phyloP scores from a whole-genome alignment of 2,888 invertebrate species.

The Sussaba pulchella region DNA sequence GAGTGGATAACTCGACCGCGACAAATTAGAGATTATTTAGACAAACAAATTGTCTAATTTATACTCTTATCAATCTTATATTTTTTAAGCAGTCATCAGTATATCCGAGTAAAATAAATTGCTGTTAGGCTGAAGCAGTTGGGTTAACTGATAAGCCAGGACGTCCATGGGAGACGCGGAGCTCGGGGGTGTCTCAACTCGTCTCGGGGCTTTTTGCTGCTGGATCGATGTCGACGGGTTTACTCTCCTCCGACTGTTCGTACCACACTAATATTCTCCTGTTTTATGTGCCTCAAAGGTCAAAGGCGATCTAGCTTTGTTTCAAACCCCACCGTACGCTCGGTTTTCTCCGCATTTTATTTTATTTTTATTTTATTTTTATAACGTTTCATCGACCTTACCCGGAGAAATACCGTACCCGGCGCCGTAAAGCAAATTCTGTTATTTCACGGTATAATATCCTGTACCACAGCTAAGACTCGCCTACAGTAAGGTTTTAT shows the following conservation, averaged over 20 bases:
- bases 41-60: no score
- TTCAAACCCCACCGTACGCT: conserved; percentile 12
- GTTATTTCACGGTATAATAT: conserved; percentile 3
- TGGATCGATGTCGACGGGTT: conserved; percentile 34
- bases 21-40: no score
- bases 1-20: background rate
- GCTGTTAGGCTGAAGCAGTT: conserved; percentile 13
- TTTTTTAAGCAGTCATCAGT: no score
- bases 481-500: conserved; percentile 32
- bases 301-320: conserved; percentile 52
- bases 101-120: no score
- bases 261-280: conserved; percentile 37
- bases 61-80: no score
- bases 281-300: conserved; percentile 59
- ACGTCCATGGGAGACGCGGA: background rate
- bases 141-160: background rate
- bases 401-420: conserved; percentile 23
- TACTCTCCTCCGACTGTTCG: conserved; percentile 14
- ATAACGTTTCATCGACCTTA: conserved; percentile 38
- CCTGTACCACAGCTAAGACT: background rate
- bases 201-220: conserved; percentile 1
- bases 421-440: conserved; percentile 6
- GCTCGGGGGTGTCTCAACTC: conserved; percentile 12
- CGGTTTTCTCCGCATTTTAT: background rate
- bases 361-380: conserved; percentile 14